Conservation (phyloP, 2,888 invertebrate species). For the Capitulum mitella region DNA sequence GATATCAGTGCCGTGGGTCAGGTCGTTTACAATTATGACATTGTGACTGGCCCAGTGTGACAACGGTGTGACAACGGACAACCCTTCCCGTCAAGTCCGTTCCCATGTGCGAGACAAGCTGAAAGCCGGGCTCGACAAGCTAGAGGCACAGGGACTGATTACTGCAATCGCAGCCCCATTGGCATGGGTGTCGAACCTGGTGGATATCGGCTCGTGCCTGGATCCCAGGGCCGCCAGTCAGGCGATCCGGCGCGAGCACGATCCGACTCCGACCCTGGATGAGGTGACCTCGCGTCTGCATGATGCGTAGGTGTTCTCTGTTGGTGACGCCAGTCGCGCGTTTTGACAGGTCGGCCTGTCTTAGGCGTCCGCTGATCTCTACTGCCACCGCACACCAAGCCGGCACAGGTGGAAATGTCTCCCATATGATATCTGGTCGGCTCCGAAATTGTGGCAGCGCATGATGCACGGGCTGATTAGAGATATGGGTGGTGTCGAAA, state of each 20-base stretch:
- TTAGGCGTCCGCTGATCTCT: neutral
- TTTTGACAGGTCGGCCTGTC: neutral
- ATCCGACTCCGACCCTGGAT: neutral
- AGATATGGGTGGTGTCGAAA: neutral
- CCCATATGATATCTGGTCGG: neutral
- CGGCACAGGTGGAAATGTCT: neutral
- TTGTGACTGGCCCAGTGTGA: neutral
- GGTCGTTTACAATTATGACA: neutral
- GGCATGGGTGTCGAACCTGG: neutral
- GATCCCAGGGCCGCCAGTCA: neutral
- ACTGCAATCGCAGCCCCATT: neutral
- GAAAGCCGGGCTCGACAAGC: neutral
- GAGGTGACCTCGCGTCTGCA: neutral
- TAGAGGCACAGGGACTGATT: neutral
- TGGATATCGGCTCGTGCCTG: neutral
- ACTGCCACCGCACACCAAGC: neutral
- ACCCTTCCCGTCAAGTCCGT: neutral
- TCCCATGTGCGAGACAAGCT: neutral
- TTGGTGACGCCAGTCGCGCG: neutral
- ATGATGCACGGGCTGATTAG: neutral
- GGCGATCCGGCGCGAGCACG: neutral
- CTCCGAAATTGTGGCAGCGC: neutral
- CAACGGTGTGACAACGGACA: neutral
- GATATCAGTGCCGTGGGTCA: neutral
- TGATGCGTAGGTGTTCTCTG: neutral